These are phyloP conservation scores for Euphonia xanthogaster DNA, from an alignment of 2,797 vertebrate genomes.

Conservation along the genomic window DNA sequence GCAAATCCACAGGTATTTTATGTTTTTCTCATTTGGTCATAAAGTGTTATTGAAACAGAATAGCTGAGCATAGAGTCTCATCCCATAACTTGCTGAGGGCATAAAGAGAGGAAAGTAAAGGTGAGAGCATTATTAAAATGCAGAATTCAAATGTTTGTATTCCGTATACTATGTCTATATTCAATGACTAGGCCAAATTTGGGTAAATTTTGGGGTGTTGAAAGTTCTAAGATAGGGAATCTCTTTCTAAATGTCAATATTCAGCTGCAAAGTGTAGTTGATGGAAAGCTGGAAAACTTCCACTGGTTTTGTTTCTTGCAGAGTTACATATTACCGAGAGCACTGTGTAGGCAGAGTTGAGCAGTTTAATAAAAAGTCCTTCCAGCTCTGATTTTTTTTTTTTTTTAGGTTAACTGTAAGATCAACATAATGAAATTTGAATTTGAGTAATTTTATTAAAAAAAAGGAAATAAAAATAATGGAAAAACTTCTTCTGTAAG, in stretches of 20 bases:
- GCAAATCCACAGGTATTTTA: slow-evolving; percentile 92
- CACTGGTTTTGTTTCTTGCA: background rate
- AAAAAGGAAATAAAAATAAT: background rate
- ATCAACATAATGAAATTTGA: background rate
- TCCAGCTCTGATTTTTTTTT: background rate
- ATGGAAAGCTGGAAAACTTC: background rate
- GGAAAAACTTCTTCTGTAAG: background rate
- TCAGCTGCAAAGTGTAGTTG: background rate
- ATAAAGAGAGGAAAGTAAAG: background rate
- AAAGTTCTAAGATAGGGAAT: background rate
- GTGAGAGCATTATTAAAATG: background rate
- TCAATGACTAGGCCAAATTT: background rate
- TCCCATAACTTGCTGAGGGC: background rate
- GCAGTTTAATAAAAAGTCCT: background rate
- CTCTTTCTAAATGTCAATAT: background rate
- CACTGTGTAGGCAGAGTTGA: background rate
- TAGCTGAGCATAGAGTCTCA: background rate
- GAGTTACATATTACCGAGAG: background rate
- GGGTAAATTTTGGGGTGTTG: background rate
- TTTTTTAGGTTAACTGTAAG: background rate
- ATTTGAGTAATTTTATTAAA: background rate
- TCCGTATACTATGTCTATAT: background rate
- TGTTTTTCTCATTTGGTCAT: background rate
- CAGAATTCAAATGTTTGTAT: background rate
- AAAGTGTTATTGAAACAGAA: background rate